Percentiles rank a stretch among this genome's conserved stretches.
phyloP scores from a whole-genome alignment of 2,797 vertebrate species.

The Enteromius anoplus region DNA sequence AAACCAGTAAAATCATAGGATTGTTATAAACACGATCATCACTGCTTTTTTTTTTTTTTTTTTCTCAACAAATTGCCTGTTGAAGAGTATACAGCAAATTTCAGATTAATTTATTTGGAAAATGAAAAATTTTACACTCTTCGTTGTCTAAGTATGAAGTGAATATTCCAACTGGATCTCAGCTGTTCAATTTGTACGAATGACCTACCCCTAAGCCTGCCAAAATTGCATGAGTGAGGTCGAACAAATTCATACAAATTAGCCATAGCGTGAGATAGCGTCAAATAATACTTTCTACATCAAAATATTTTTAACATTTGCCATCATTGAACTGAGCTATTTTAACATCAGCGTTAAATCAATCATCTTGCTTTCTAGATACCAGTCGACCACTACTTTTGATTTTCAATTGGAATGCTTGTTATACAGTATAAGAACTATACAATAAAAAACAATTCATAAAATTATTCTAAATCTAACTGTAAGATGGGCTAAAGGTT shows the following conservation, averaged over 20 bases:
- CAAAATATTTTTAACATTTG: not conserved
- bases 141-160: slow-evolving; percentile 4
- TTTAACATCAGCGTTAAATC: not conserved
- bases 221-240: not conserved
- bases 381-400: not conserved
- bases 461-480: not conserved
- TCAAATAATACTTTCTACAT: not conserved
- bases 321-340: not conserved
- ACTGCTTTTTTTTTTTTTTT: not conserved
- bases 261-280: not conserved
- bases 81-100: not conserved
- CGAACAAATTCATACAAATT: not conserved
- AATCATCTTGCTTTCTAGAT: not conserved
- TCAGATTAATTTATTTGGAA: not conserved
- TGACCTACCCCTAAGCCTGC: not conserved
- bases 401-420: not conserved
- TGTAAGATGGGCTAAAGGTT: not conserved
- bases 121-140: not conserved
- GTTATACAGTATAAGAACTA: not conserved
- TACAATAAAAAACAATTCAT: not conserved
- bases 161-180: not conserved
- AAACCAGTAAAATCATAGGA: not conserved
- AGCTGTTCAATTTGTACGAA: not conserved
- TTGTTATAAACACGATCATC: not conserved
- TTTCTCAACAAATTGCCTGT: not conserved